Conservation (phyloP, 1,140 invertebrate genomes). For the Chrysomallon squamiferum region DNA sequence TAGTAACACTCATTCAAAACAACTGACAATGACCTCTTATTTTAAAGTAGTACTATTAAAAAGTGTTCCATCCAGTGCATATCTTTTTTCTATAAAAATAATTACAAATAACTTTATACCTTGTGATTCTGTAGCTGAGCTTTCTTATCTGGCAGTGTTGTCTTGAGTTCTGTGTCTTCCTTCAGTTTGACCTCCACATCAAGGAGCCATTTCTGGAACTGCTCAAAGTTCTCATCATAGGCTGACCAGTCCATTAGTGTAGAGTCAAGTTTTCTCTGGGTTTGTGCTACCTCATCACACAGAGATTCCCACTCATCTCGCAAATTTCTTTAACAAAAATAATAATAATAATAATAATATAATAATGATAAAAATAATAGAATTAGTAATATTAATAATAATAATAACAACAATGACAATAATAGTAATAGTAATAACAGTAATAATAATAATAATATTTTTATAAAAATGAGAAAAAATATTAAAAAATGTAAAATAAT, state of each 20-base stretch:
- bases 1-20: no score
- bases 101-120: no score
- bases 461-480: no score
- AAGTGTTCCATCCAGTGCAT: no score
- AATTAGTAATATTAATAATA: no score
- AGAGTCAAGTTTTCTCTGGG: conserved; percentile 83
- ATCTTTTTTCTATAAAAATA: no score
- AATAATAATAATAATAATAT: not conserved
- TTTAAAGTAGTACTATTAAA: no score
- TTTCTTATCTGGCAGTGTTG: conserved; percentile 90
- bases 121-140: conserved; percentile 93
- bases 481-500: no score
- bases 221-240: conserved; percentile 70
- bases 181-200: conserved; percentile 92
- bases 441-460: no score
- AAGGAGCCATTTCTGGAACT: conserved; percentile 89
- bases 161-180: conserved; percentile 87
- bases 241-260: conserved; percentile 72
- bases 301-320: conserved; percentile 76
- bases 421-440: not conserved
- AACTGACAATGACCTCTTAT: no score
- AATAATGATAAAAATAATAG: no score
- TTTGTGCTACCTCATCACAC: conserved; percentile 81
- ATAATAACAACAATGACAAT: not conserved
- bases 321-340: conserved; percentile 69